These are phyloP conservation scores for Aurelia sp. DNA, from an alignment of 30 jellyfish, hydroid and myxozoan genomes.

Conservation along the genomic window DNA sequence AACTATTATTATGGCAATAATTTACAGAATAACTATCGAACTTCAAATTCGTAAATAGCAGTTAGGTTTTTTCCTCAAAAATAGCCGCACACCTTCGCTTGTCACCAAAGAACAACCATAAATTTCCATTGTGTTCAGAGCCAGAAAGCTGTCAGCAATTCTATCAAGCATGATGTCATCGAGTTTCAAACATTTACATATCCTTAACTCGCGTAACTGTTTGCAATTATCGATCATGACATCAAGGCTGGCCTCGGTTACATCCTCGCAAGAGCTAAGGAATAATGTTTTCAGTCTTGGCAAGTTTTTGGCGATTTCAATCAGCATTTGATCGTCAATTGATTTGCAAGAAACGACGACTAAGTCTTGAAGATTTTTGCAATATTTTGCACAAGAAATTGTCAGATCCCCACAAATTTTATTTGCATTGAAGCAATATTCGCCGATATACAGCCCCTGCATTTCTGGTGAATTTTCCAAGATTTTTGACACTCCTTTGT, in stretches of 20 bases:
- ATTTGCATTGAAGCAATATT: conserved; percentile 41
- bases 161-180: conserved; percentile 25
- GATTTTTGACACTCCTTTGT: conserved; percentile 19
- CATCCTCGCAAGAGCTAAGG: conserved; percentile 48
- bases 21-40: too few relatives aligned
- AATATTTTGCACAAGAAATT: conserved; percentile 18
- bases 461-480: conserved; percentile 28
- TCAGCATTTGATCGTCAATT: conserved; percentile 27
- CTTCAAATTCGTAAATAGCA: conserved; percentile 20
- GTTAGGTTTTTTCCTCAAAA: conserved; percentile 28
- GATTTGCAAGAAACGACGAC: conserved; percentile 29
- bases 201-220: conserved; percentile 16
- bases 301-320: conserved; percentile 32
- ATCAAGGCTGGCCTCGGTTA: conserved; percentile 32
- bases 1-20: too few relatives aligned
- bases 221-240: not conserved
- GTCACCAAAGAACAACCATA: conserved; percentile 47
- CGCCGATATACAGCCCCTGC: conserved; percentile 30
- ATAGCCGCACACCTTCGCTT: conserved; percentile 8
- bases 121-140: conserved; percentile 6
- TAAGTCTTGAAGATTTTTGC: conserved; percentile 34
- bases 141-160: not conserved
- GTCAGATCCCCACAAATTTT: conserved; percentile 27
- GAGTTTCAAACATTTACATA: conserved; percentile 37
- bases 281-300: conserved; percentile 25